Evolutionary conservation across 2,797 vertebrate genomes (phyloP).

Genomic region (Darevskia mixta): DNA sequence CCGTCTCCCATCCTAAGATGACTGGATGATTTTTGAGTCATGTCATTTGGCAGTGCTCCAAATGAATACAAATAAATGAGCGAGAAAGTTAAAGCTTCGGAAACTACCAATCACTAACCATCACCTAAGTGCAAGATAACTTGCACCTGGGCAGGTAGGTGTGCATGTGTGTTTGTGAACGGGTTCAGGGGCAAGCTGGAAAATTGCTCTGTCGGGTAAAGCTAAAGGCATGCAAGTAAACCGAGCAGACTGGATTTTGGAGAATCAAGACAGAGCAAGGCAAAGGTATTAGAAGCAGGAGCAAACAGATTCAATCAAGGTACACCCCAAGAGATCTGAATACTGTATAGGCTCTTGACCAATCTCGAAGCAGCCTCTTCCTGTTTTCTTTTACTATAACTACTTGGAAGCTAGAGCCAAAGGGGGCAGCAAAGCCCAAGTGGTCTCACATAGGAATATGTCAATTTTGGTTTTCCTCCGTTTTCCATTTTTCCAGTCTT

Average conservation of each 20-base stretch:
- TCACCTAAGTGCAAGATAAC: neutral
- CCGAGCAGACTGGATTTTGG: neutral
- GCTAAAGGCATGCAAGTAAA: neutral
- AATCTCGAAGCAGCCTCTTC: neutral
- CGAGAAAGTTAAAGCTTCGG: neutral
- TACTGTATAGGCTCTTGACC: neutral
- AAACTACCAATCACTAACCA: slow-evolving; percentile 2
- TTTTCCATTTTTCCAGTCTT: too few species aligned
- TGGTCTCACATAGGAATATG: too few species aligned
- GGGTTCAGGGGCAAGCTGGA: neutral
- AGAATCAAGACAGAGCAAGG: neutral
- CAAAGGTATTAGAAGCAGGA: neutral
- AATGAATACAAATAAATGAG: slow-evolving; percentile 1
- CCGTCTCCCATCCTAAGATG: neutral
- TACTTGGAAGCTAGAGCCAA: neutral
- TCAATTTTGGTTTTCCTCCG: too few species aligned
- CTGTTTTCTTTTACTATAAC: neutral
- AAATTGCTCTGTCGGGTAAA: too few species aligned
- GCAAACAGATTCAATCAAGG: neutral
- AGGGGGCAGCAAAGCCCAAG: neutral
- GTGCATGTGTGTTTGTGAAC: neutral
- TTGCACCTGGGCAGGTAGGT: neutral
- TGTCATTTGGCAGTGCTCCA: neutral
- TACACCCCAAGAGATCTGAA: neutral
- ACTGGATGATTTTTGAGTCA: neutral